These are phyloP conservation scores for Eupithecia vulgata DNA, from an alignment of 2,888 invertebrate species.

Conservation along the genomic window DNA sequence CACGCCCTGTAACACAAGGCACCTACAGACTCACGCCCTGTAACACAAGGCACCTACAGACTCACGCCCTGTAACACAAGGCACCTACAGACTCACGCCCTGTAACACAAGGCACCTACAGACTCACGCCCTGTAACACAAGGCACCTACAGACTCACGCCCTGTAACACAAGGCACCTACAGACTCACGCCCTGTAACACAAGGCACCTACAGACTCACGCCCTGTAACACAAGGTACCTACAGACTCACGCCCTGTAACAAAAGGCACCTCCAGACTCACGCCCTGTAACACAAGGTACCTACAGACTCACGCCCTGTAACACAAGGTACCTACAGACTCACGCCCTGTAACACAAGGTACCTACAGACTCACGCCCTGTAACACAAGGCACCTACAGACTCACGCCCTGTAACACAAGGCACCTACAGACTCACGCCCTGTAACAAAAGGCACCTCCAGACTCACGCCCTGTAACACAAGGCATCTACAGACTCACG, in stretches of 20 bases:
- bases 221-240: background rate
- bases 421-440: too few species aligned
- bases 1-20: background rate
- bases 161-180: too few species aligned
- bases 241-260: background rate
- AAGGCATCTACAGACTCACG: too few species aligned
- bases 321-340: too few species aligned
- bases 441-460: background rate
- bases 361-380: background rate
- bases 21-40: background rate
- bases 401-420: background rate
- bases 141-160: too few species aligned
- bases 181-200: background rate
- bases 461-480: background rate
- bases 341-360: background rate
- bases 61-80: background rate
- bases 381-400: too few species aligned
- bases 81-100: background rate
- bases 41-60: too few species aligned
- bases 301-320: background rate
- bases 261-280: too few species aligned
- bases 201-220: too few species aligned
- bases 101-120: too few species aligned
- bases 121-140: background rate
- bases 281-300: background rate